A percentile compares a stretch with the other conserved stretches of the same genome.
Evolutionary conservation across 2,888 invertebrate species (phyloP).

Genomic region (Eupeodes luniger): DNA sequence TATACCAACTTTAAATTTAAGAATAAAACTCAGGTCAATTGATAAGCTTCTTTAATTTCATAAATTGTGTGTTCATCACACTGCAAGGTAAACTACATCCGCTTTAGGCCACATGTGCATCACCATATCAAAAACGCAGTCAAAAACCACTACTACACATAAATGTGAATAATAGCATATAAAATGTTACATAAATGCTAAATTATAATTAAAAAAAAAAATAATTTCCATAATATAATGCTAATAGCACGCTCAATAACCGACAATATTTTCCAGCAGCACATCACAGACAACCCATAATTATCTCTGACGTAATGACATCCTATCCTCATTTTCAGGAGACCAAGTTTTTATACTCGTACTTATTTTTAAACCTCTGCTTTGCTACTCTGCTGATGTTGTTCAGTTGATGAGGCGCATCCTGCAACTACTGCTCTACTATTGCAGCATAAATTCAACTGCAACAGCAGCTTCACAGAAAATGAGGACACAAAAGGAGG

Average conservation of each 20-base stretch:
- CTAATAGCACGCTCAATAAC: conserved; percentile 64
- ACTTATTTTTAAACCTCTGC: neutral
- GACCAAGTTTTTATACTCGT: neutral
- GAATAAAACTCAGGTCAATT: neutral
- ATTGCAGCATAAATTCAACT: conserved; percentile 12
- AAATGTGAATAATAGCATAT: conserved; percentile 14
- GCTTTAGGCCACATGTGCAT: conserved; percentile 1
- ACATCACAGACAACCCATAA: conserved; percentile 61
- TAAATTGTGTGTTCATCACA: neutral
- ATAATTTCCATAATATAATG: conserved; percentile 2
- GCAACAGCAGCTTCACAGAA: conserved; percentile 13
- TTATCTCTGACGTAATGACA: conserved; percentile 71
- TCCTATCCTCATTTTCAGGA: conserved; percentile 55
- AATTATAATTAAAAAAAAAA: conserved; percentile 5
- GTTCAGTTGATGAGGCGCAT: conserved; percentile 12
- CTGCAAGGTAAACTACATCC: neutral
- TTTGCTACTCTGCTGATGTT: neutral
- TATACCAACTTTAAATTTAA: neutral
- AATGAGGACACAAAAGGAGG: conserved; percentile 62
- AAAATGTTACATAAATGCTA: conserved; percentile 22
- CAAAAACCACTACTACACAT: conserved; percentile 24
- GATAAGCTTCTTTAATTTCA: conserved; percentile 1
- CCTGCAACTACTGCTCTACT: conserved; percentile 6
- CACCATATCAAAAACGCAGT: neutral
- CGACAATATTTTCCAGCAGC: conserved; percentile 45